These are phyloP conservation scores for Megaceryle alcyon DNA, from an alignment of 2,797 vertebrate genomes.

Conservation along the genomic window DNA sequence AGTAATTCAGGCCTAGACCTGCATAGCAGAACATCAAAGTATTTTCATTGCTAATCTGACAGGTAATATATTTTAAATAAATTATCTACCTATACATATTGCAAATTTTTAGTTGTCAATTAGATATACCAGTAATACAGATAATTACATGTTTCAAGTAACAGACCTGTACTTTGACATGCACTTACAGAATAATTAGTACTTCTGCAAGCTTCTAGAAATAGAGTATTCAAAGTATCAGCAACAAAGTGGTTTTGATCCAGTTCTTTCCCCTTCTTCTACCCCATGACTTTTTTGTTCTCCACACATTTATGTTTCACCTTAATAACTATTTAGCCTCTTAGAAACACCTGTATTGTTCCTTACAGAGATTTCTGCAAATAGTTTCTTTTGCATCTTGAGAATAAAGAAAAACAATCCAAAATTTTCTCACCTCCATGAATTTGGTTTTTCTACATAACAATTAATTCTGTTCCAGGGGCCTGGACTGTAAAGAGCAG, in stretches of 20 bases:
- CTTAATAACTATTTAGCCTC: background rate
- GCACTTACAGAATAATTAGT: slow-evolving; percentile 68
- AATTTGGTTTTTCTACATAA: background rate
- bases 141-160: slow-evolving; percentile 62
- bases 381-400: background rate
- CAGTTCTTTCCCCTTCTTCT: background rate
- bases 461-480: background rate
- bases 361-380: background rate
- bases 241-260: slow-evolving; percentile 26
- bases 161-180: slow-evolving; percentile 46
- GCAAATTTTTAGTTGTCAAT: slow-evolving; percentile 62
- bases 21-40: background rate
- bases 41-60: slow-evolving; percentile 23
- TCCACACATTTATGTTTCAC: background rate
- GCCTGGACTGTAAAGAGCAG: background rate
- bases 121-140: slow-evolving; percentile 48
- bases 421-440: background rate
- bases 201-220: slow-evolving; percentile 65
- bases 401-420: background rate
- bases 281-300: background rate
- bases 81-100: slow-evolving; percentile 21
- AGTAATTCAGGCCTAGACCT: background rate
- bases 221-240: slow-evolving; percentile 46
- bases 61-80: slow-evolving; percentile 41
- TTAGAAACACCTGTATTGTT: background rate